Evolutionary conservation across 1,140 invertebrate genomes (phyloP).

Genomic region (Mycetomoellerius zeteki): DNA sequence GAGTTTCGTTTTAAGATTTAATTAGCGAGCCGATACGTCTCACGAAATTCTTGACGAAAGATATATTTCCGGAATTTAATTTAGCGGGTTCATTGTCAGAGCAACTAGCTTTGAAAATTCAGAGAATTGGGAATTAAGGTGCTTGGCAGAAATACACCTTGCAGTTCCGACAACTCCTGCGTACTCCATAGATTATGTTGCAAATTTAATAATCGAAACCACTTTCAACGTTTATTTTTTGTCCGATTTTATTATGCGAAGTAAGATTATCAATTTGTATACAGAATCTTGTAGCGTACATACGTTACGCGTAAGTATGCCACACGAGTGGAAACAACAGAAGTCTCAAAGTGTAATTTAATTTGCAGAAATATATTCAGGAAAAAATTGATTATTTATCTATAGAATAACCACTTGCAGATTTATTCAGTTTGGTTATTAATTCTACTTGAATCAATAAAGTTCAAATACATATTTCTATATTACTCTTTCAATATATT

Average conservation of each 20-base stretch:
- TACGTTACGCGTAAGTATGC: not conserved
- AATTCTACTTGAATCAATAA: constrained; percentile 22
- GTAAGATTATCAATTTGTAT: not conserved
- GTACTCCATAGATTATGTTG: not conserved
- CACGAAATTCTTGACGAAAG: constrained; percentile 13
- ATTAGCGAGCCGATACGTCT: constrained; percentile 4
- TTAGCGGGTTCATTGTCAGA: constrained; percentile 37
- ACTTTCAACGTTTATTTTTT: not conserved
- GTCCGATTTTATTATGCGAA: not conserved
- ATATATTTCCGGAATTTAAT: constrained; percentile 56
- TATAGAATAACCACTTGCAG: not conserved
- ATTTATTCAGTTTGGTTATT: not conserved
- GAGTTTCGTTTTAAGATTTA: constrained; percentile 44
- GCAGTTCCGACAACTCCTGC: not conserved
- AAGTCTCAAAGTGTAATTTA: constrained; percentile 13
- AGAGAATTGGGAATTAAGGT: constrained; percentile 28
- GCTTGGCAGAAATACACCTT: not conserved
- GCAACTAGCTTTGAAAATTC: constrained; percentile 65
- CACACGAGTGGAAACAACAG: not conserved
- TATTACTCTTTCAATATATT: not conserved
- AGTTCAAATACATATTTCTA: no score
- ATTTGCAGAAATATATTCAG: constrained; percentile 2
- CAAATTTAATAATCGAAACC: not conserved
- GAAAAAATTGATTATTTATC: not conserved
- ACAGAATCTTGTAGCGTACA: not conserved